phyloP scores from a whole-genome alignment of 2,113 vertebrate species.

The Oreocharis arfaki region DNA sequence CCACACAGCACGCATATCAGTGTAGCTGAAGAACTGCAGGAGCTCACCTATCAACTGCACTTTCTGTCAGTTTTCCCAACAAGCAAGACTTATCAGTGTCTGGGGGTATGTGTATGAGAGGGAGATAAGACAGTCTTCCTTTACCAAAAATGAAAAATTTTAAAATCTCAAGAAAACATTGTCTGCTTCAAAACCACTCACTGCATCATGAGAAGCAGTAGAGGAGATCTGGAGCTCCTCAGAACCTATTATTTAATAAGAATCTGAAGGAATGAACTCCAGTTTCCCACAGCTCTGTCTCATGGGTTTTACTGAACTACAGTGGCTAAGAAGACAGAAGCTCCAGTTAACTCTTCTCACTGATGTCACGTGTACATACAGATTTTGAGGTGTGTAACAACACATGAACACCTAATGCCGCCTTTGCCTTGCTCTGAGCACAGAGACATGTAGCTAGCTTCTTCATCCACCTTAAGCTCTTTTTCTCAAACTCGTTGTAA shows the following conservation, averaged over 20 bases:
- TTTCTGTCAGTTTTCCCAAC: not conserved
- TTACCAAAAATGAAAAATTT: not conserved
- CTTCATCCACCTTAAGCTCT: not conserved
- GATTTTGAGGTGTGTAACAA: not conserved
- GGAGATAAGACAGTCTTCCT: not conserved
- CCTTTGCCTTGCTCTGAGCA: not conserved
- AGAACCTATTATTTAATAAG: not conserved
- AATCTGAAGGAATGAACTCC: not conserved
- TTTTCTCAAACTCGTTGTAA: not conserved
- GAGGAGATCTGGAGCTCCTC: not conserved
- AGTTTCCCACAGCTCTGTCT: not conserved
- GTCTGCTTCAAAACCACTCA: not conserved
- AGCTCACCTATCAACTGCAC: not conserved
- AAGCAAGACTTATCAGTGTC: not conserved
- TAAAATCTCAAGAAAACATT: not conserved
- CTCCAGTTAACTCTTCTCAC: not conserved
- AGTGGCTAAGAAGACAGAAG: not conserved
- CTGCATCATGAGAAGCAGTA: not conserved
- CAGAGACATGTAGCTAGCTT: fast-evolving
- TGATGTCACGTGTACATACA: not conserved
- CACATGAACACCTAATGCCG: not conserved
- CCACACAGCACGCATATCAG: not conserved
- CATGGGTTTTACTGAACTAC: not conserved
- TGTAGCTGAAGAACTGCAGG: not conserved
- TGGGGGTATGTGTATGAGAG: not conserved